Percentiles rank a stretch among this genome's conserved stretches.
Conservation (phyloP, 2,888 invertebrate genomes). For the Sussaba pulchella region DNA sequence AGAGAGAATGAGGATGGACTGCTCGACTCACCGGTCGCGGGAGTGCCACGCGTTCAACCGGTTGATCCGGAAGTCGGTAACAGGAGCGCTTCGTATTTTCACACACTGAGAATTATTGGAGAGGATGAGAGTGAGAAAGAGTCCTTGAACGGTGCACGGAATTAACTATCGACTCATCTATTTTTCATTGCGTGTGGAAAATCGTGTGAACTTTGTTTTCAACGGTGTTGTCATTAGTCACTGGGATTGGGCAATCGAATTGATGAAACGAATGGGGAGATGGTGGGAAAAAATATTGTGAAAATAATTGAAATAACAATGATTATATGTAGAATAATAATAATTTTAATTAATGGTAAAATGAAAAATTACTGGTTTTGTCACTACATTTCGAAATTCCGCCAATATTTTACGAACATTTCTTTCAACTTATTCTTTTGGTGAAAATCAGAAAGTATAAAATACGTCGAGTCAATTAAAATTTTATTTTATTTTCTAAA, state of each 20-base stretch:
- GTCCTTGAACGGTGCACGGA: background rate
- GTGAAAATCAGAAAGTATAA: no score
- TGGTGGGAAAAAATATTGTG: background rate
- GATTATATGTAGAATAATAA: no score
- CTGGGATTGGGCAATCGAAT: background rate
- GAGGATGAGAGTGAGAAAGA: constrained; percentile 16
- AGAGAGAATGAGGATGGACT: constrained; percentile 16
- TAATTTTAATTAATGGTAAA: no score
- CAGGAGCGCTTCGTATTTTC: constrained; percentile 22
- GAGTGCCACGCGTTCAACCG: constrained; percentile 45
- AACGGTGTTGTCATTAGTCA: constrained; percentile 34
- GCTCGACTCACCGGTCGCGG: constrained; percentile 49
- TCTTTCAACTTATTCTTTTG: no score
- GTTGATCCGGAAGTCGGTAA: constrained; percentile 60
- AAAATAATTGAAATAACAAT: background rate
- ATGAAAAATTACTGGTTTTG: no score
- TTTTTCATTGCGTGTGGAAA: constrained; percentile 40
- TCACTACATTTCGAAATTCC: no score
- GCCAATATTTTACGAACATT: no score
- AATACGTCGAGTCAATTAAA: no score
- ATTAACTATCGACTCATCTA: constrained; percentile 16
- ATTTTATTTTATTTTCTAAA: background rate
- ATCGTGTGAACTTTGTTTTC: constrained; percentile 58
- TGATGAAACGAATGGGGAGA: background rate
- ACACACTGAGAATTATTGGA: constrained; percentile 44